Percentiles rank a stretch among this genome's conserved stretches.
These are phyloP conservation scores for Drosophila hamatofila DNA, from an alignment of 2,888 invertebrate genomes.

Conservation along the genomic window DNA sequence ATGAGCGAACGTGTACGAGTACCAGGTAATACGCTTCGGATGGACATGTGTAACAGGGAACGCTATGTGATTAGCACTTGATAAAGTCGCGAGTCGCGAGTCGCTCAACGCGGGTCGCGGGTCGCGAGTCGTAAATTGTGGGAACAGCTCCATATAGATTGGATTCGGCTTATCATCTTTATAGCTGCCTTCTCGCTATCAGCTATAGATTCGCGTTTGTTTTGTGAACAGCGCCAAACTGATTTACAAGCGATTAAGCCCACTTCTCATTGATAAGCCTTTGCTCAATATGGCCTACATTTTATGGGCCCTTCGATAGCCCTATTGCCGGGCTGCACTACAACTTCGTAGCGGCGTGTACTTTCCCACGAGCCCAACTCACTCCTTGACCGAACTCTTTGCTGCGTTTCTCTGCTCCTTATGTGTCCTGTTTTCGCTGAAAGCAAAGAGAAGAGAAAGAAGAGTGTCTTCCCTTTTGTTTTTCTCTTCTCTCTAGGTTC, in stretches of 20 bases:
- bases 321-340: background rate
- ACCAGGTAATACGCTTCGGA: conserved; percentile 1
- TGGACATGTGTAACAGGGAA: background rate
- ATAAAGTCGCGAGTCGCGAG: background rate
- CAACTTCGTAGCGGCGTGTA: background rate
- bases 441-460: no score
- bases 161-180: conserved; percentile 31
- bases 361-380: background rate
- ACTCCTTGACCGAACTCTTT: background rate
- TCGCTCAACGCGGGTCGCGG: background rate
- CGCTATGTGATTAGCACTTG: background rate
- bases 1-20: conserved; percentile 5
- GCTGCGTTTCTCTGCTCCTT: background rate
- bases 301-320: conserved; percentile 12
- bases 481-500: background rate
- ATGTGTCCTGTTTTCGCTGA: background rate
- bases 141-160: conserved; percentile 10
- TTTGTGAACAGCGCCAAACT: conserved; percentile 28
- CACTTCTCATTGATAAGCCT: conserved; percentile 19
- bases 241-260: conserved; percentile 74
- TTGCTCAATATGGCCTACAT: conserved; percentile 16
- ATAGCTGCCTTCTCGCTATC: conserved; percentile 4
- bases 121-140: background rate
- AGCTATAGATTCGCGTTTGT: conserved; percentile 6
- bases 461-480: background rate